A percentile compares a stretch with the other conserved stretches of the same genome.
Evolutionary conservation across 2,113 vertebrate species (phyloP).

Genomic region (Polypterus bichir): DNA sequence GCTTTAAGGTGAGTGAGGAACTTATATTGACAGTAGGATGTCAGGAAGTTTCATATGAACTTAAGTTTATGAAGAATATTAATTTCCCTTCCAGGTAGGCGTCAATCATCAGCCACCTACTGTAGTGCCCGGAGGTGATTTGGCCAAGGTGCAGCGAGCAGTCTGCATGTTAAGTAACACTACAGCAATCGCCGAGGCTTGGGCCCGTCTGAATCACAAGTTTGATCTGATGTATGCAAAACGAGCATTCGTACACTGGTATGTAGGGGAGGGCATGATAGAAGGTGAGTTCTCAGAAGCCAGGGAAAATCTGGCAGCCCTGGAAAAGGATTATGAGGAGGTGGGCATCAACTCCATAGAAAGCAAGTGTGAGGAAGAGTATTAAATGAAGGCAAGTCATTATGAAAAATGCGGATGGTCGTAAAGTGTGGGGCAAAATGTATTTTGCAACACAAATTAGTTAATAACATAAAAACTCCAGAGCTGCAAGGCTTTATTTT

Average conservation of each 20-base stretch:
- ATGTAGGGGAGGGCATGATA: neutral
- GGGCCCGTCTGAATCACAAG: constrained; percentile 14
- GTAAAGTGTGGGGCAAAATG: no score
- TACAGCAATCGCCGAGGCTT: constrained; percentile 11
- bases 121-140: no score
- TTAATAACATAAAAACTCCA: no score
- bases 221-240: constrained; percentile 1
- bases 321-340: constrained; percentile 2
- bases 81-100: neutral
- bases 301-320: neutral
- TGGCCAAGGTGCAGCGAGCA: no score
- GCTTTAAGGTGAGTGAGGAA: neutral
- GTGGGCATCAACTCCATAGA: neutral
- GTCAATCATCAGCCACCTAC: no score
- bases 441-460: no score
- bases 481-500: no score
- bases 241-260: neutral
- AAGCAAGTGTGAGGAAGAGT: neutral
- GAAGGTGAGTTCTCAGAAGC: neutral
- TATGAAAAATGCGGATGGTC: no score
- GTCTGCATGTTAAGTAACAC: neutral
- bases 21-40: no score
- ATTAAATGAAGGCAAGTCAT: neutral
- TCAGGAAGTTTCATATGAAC: neutral
- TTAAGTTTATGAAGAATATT: neutral